Evolutionary conservation across 1,140 invertebrate genomes (phyloP), one percentile per base, ranked within the genome.

Genomic region (Listronotus oregonensis): DNA sequence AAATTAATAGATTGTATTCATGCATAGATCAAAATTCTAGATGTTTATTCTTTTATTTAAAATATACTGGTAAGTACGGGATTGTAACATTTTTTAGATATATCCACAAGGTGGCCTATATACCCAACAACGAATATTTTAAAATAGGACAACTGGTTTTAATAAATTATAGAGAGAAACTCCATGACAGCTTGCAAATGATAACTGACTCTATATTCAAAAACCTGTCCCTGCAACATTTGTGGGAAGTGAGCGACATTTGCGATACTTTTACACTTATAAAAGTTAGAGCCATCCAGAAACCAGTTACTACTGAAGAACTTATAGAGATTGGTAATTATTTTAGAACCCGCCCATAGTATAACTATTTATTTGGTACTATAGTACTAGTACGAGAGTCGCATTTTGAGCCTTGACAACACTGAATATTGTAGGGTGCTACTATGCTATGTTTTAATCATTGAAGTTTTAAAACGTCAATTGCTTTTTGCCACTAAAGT

Each of bases 241-340:
- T 67, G 6, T 72, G 71, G 68, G 73, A 75, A 50, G 64, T 72
- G 9, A 68, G 60, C 15, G 73, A 75, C 43, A 68, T 75, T 50
- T 68, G 66, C 15, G 70, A 71, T 37, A 67, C 42, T 27, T 75
- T 75, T 49, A n/a, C 61, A 39, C 55, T 70, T 21, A 75, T 75
- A 32, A 57, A 72, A 39, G 66, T 58, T 1, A 47, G 68, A 46
- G 71, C 70, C 0, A 50, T 47, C 14, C 59, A 63, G 15, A 69
- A 67, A 43, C 67, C 70, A n/a, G 11, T 46, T 44, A 71, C 72
- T n/a, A 74, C 72, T 63, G 61, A 73, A 78, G 67, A 89, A 86
- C 72, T 89, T 87, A 81, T 80, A 85, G 86, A 71, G 85, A 85
- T 42, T 80, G 81, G 32, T 78, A 87, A 90, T 64, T 79, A 84